Percentiles rank a stretch among this genome's conserved stretches.
Evolutionary conservation across 1,140 invertebrate genomes (phyloP).

Genomic region (Paraescarpia echinospica): DNA sequence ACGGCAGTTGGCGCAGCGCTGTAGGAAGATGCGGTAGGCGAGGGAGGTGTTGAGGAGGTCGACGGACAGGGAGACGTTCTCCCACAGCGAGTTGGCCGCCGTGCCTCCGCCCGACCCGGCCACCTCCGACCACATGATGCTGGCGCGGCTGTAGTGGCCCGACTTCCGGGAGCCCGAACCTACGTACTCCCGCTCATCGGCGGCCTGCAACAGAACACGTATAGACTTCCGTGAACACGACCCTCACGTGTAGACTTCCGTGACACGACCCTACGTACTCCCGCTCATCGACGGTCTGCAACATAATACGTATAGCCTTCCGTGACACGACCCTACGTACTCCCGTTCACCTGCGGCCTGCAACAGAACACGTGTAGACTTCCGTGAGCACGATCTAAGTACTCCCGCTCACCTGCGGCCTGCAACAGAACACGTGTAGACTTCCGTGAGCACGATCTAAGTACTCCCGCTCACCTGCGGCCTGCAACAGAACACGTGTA

Average conservation of each 20-base stretch:
- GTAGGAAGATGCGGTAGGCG: slow-evolving; percentile 4
- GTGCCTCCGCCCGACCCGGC: background rate
- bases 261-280: no score
- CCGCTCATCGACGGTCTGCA: no score
- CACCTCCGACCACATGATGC: background rate
- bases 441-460: background rate
- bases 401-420: no score
- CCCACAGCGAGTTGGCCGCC: background rate
- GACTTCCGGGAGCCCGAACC: background rate
- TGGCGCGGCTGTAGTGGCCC: background rate
- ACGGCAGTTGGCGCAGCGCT: background rate
- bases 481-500: background rate
- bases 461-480: background rate
- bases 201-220: background rate
- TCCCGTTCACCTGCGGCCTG: background rate
- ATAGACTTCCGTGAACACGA: no score
- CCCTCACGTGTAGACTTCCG: no score
- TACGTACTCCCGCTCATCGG: background rate
- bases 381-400: no score
- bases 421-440: no score
- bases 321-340: background rate
- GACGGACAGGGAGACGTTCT: background rate
- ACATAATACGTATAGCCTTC: no score
- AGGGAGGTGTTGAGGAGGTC: background rate
- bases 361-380: background rate